phyloP scores from a whole-genome alignment of 2,888 invertebrate genomes.

The Myathropa florea region DNA sequence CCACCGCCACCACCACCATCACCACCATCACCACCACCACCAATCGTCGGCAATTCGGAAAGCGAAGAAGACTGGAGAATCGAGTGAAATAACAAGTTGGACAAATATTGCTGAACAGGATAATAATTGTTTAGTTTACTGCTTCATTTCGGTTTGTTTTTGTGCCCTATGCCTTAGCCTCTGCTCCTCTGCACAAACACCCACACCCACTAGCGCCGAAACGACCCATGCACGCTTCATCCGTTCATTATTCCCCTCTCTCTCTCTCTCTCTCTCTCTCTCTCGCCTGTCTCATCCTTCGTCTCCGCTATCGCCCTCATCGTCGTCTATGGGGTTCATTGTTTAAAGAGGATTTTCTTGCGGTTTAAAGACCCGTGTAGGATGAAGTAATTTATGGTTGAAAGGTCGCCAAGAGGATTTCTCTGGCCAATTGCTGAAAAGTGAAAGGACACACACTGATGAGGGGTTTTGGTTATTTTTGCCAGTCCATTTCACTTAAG shows the following conservation, averaged over 20 bases:
- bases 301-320: not conserved
- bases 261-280: not conserved
- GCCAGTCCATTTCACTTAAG: constrained; percentile 30
- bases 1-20: not conserved
- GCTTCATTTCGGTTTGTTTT: constrained; percentile 37
- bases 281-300: not conserved
- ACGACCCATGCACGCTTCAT: not conserved
- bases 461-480: not conserved
- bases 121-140: constrained; percentile 59
- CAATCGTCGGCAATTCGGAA: not conserved
- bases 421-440: not conserved
- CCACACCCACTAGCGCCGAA: too few species aligned
- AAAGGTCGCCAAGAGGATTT: constrained; percentile 19
- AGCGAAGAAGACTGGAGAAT: constrained; percentile 3
- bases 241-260: not conserved
- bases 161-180: not conserved
- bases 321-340: not conserved
- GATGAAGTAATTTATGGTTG: constrained; percentile 36
- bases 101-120: constrained; percentile 56
- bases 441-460: not conserved
- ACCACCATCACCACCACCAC: not conserved
- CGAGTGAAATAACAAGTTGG: constrained; percentile 41
- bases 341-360: constrained; percentile 43
- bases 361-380: constrained; percentile 35
- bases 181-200: too few species aligned